These are phyloP conservation scores for Chionomys nivalis DNA, from an alignment of 2,113 vertebrate species.

Conservation along the genomic window DNA sequence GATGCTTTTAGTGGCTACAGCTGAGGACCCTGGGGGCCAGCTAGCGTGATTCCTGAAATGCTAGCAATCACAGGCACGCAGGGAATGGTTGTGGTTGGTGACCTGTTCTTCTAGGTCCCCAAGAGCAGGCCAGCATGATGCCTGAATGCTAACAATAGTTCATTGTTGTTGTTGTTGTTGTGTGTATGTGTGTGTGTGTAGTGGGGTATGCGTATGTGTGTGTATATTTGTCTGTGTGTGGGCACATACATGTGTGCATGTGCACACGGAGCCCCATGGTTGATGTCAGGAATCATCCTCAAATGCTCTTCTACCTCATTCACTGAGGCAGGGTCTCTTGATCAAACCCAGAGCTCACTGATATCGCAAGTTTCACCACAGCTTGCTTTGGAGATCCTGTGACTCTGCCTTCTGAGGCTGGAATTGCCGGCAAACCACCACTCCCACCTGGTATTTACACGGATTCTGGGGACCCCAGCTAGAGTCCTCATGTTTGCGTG, in stretches of 20 bases:
- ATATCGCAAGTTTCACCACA: neutral
- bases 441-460: neutral
- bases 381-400: neutral
- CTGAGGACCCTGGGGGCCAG: too few relatives aligned
- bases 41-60: too few relatives aligned
- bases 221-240: neutral
- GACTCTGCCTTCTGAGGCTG: neutral
- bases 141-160: neutral
- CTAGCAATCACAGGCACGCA: too few relatives aligned
- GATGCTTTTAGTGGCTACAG: too few relatives aligned
- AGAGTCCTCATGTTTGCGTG: neutral
- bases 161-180: too few relatives aligned
- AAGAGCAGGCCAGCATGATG: too few relatives aligned
- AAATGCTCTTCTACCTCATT: neutral
- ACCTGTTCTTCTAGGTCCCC: too few relatives aligned
- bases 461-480: neutral
- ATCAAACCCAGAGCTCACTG: constrained; percentile 1
- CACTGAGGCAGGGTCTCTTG: neutral
- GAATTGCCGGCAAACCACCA: neutral
- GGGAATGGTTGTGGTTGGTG: too few relatives aligned
- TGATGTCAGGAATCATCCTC: neutral
- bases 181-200: neutral
- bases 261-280: neutral
- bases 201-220: neutral
- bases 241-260: neutral